Percentiles rank a stretch among this genome's conserved stretches.
Conservation (phyloP, 2,113 vertebrate species). For the Anarrhichthys ocellatus region DNA sequence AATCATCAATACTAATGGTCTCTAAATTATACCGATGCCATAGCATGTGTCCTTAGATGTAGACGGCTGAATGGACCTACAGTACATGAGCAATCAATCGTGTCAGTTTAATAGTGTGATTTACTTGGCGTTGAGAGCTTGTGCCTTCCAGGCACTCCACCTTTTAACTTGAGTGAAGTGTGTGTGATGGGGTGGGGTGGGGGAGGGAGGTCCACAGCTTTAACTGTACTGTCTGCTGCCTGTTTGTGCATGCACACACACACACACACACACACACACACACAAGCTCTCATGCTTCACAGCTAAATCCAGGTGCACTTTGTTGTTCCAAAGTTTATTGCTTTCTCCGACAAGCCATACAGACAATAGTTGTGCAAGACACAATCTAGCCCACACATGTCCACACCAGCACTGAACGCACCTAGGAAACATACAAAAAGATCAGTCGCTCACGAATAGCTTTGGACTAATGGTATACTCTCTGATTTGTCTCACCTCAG, state of each 20-base stretch:
- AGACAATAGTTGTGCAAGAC: constrained; percentile 71
- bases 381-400: constrained; percentile 71
- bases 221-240: constrained; percentile 53
- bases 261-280: constrained; percentile 42
- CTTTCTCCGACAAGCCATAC: constrained; percentile 63
- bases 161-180: constrained; percentile 66
- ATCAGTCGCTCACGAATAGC: constrained; percentile 11
- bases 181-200: not conserved
- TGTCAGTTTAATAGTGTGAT: constrained; percentile 77
- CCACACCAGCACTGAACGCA: constrained; percentile 31
- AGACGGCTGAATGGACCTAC: constrained; percentile 57
- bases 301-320: constrained; percentile 77
- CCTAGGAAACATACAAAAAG: constrained; percentile 4
- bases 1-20: constrained; percentile 58
- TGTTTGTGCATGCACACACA: constrained; percentile 64
- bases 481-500: constrained; percentile 64
- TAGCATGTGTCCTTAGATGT: constrained; percentile 49
- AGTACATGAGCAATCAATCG: constrained; percentile 66
- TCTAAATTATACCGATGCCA: constrained; percentile 47
- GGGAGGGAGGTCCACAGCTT: constrained; percentile 12
- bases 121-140: constrained; percentile 74
- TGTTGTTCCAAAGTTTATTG: constrained; percentile 76
- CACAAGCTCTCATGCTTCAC: constrained; percentile 41
- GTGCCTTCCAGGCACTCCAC: constrained; percentile 76
- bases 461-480: constrained; percentile 60